A percentile compares a stretch with the other conserved stretches of the same genome.
These are phyloP conservation scores for Acromyrmex echinatior DNA, from an alignment of 1,140 invertebrate species.

Conservation along the genomic window DNA sequence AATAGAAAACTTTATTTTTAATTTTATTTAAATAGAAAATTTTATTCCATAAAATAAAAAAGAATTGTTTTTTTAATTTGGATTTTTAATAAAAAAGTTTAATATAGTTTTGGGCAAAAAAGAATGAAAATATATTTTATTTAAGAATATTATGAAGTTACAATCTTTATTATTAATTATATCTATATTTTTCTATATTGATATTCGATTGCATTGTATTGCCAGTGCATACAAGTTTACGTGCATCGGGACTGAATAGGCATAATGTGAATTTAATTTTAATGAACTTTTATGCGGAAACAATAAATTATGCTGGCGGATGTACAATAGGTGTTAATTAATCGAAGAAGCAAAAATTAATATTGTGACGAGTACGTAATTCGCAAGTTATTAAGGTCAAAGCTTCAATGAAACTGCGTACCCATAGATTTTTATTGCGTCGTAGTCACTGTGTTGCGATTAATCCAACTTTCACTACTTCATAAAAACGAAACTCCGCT, in stretches of 20 bases:
- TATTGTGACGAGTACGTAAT: not conserved
- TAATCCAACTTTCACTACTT: slow-evolving; percentile 57
- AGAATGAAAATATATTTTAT: not conserved
- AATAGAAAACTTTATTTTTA: not conserved
- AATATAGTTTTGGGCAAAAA: not conserved
- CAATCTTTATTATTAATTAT: not conserved
- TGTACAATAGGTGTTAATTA: slow-evolving; percentile 2
- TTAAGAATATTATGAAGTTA: not conserved
- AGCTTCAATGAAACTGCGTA: not conserved
- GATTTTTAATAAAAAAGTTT: not conserved
- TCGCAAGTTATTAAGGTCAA: not conserved
- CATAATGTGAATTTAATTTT: not conserved
- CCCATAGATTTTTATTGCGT: slow-evolving; percentile 4
- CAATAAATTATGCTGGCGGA: not conserved
- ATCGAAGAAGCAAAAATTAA: not conserved
- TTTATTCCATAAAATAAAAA: not conserved
- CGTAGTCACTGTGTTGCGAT: slow-evolving; percentile 11
- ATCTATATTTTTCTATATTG: not conserved
- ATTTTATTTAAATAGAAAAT: too few species aligned
- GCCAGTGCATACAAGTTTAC: not conserved
- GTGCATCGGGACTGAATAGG: not conserved
- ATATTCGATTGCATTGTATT: not conserved
- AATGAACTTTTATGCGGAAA: not conserved
- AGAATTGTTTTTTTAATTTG: not conserved
- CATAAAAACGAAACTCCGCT: slow-evolving; percentile 49